Base-by-base conservation (phyloP, 2,113 vertebrate species). In the Notiomystis cincta region DNA sequence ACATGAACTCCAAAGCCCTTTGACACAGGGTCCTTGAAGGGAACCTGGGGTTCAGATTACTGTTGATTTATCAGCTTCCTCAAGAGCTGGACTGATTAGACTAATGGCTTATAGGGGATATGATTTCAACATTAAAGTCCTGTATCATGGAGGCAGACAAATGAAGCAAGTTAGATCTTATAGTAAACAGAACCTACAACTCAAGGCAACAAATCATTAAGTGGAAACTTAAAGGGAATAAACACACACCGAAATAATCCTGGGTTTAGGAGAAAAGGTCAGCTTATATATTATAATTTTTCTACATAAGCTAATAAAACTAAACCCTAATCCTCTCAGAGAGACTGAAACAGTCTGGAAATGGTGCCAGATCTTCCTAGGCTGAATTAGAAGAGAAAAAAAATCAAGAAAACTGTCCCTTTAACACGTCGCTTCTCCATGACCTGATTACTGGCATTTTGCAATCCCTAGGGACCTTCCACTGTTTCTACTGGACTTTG, bases 21-120 rank as follows among this genome's bases (percentile, higher is more conserved):
- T 90, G 71, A 50, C 91, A 83, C 6, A 62, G 42, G 50, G 87
- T 65, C 81, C 80, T 95, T 89, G 82, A 93, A 90, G 25, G 42
- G 45, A 92, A 31, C 37, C 28, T n/a, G 22, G 19, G 48, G 67
- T 53, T 92, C 38, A 77, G 45, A 62, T 51, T 77, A 25, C 27
- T 83, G 54, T 66, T 88, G 62, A 83, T 93, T 97, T 93, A 92
- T 83, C 82, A 95, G 64, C 80, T 60, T 86, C 25, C 67, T 90
- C 57, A 45, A 42, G 38, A 62, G 45, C 7, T 7, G 19, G 47
- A 31, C 58, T 92, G 82, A 90, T 96, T 70, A 83, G 56, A 73
- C 64, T 80, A 95, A 93, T 62, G 58, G 37, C 38, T 86, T 76
- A 23, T 31, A 53, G 15, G 38, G 33, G 62, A 45, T 76, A 86